Conservation (phyloP, 2,797 vertebrate species). For the Labeo calbasu region DNA sequence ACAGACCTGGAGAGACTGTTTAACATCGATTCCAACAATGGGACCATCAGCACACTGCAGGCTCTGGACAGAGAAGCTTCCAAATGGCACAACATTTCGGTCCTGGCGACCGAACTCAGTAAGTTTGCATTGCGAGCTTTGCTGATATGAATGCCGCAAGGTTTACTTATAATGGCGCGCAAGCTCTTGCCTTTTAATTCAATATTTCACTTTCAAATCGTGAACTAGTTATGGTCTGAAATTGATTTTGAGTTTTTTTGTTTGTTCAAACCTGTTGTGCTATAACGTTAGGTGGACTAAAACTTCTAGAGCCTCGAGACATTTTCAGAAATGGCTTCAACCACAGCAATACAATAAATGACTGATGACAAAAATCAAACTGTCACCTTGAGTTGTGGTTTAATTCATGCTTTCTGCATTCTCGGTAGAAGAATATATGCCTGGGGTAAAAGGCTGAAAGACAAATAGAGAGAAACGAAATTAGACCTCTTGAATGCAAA, state of each 20-base stretch:
- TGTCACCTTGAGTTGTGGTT: conserved; percentile 27
- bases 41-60: conserved; percentile 91
- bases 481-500: conserved; percentile 47
- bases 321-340: conserved; percentile 27
- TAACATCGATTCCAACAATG: conserved; percentile 90
- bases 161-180: background rate
- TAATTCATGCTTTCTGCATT: conserved; percentile 45
- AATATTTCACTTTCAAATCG: background rate
- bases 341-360: conserved; percentile 30
- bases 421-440: conserved; percentile 33
- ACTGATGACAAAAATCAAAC: conserved; percentile 43
- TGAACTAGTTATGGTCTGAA: background rate
- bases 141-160: background rate
- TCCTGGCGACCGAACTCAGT: conserved; percentile 95
- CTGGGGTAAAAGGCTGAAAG: conserved; percentile 32
- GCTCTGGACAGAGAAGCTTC: conserved; percentile 91
- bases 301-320: conserved; percentile 21
- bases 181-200: background rate
- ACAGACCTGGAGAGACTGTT: conserved; percentile 93
- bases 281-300: background rate
- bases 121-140: conserved; percentile 63
- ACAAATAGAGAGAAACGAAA: conserved; percentile 32
- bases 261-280: conserved; percentile 2
- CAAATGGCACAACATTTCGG: conserved; percentile 95
- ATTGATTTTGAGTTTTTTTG: background rate